Evolutionary conservation across 2,797 vertebrate species (phyloP).

Genomic region (Cichlasoma orientale): DNA sequence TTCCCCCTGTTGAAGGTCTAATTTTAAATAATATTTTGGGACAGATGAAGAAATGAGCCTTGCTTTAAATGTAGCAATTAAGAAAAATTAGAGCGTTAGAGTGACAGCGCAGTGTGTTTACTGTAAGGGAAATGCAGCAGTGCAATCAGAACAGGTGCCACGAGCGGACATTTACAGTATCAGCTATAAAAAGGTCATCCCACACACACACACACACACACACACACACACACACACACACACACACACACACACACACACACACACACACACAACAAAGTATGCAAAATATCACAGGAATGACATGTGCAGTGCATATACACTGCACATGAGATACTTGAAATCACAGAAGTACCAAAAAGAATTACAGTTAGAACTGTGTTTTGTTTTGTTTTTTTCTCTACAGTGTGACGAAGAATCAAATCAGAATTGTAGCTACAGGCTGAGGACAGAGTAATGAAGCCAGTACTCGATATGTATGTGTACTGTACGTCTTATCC

Average conservation of each 20-base stretch:
- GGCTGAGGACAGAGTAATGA: neutral
- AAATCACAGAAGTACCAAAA: neutral
- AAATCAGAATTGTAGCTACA: conserved; percentile 6
- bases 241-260: neutral
- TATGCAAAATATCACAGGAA: conserved; percentile 31
- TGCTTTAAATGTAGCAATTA: neutral
- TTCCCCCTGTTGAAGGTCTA: too few species aligned
- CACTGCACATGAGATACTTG: neutral
- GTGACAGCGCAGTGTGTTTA: neutral
- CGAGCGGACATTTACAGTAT: conserved; percentile 57
- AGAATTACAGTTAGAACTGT: neutral
- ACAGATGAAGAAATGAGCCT: neutral
- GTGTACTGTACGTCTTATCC: conserved; percentile 28
- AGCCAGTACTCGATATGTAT: neutral
- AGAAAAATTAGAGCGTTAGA: neutral
- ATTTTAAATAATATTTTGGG: neutral
- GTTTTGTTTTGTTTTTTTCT: neutral
- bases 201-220: neutral
- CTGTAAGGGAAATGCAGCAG: conserved; percentile 2
- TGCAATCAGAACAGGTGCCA: conserved; percentile 38
- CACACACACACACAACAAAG: conserved; percentile 16
- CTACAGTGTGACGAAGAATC: neutral
- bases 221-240: neutral
- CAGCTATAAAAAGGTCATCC: conserved; percentile 30
- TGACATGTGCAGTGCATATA: neutral